Conservation (phyloP, 2,888 invertebrate genomes). For the Mamestra brassicae region DNA sequence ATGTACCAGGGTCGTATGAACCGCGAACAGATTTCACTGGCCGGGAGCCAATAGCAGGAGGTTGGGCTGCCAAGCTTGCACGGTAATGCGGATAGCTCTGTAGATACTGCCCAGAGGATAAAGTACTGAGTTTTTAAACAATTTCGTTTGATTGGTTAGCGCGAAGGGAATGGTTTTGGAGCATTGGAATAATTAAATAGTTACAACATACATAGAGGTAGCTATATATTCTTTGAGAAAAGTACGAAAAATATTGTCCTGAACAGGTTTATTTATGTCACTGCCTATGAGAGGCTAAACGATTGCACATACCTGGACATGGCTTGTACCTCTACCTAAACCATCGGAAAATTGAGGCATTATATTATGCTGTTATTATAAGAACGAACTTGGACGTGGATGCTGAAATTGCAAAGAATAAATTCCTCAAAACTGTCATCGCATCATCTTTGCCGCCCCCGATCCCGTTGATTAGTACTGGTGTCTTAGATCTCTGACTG, state of each 20-base stretch:
- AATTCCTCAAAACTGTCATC: too few species aligned
- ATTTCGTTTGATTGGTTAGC: constrained; percentile 39
- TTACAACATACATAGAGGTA: not conserved
- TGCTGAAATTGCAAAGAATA: too few species aligned
- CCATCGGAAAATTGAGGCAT: too few species aligned
- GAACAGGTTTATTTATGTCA: not conserved
- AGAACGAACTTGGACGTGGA: too few species aligned
- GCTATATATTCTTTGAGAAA: not conserved
- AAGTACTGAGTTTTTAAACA: constrained; percentile 60
- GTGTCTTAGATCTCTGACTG: too few species aligned
- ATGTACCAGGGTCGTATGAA: constrained; percentile 65
- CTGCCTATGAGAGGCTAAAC: too few species aligned
- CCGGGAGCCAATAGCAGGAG: constrained; percentile 61
- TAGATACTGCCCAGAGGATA: constrained; percentile 65
- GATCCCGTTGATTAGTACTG: too few species aligned
- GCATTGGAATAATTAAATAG: constrained; percentile 13
- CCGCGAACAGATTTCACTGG: constrained; percentile 63
- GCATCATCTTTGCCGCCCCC: too few species aligned
- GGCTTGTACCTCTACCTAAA: too few species aligned
- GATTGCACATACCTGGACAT: too few species aligned
- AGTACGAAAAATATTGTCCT: not conserved
- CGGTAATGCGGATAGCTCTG: constrained; percentile 72
- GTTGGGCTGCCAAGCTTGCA: constrained; percentile 72
- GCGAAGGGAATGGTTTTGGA: constrained; percentile 5
- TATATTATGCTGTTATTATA: too few species aligned